Evolutionary conservation across 2,888 invertebrate species (phyloP), one percentile per base, ranked within the genome.

Genomic region (Graphium colonna): DNA sequence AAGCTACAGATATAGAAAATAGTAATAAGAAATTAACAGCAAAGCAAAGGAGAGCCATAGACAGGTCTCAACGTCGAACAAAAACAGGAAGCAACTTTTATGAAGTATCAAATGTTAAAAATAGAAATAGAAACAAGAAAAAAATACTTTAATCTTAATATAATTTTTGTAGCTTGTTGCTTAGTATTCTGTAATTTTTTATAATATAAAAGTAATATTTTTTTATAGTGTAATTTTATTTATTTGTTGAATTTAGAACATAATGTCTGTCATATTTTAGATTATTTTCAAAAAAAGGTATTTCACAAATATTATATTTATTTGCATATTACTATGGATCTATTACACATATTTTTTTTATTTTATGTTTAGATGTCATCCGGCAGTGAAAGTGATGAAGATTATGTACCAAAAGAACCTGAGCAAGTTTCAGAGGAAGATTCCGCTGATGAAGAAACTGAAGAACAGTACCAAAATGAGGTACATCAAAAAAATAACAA

Each of bases 71-170:
- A 60, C 95, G 94, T 63, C 91, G 95, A 9, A 95, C 94, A 74
- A 96, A 95, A 73, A 93, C 95, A 56, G 97, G 97, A 64, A 96
- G 95, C 77, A 95, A 97, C 82, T 97, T 97, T 75, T 97, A 97
- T 79, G 96, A 96, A 91, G 93, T 94, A 26, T 91, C 95, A 8
- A 97, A 97, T 90, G 97, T 97, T 49, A 97, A 97, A 77, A 97
- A 97, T 79, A 93, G 94, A 63, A 96, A 95, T 82, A 92, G 95
- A 60, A 92, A 92, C 73, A 94, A 93, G 73, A 95, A 92, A 66
- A 91, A 81, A 64, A 64, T 65, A 55, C 49, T 61, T 15, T 68
- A 62, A 59, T n/a, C 2, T 26, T 21, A 21, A 21, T 21, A 5
- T 21, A 10, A 33, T 33, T 33, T 28, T 33, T 33, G n/a, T 33